These are phyloP conservation scores for Scaptomyza tumidula DNA, from an alignment of 2,888 invertebrate genomes.

Conservation along the genomic window DNA sequence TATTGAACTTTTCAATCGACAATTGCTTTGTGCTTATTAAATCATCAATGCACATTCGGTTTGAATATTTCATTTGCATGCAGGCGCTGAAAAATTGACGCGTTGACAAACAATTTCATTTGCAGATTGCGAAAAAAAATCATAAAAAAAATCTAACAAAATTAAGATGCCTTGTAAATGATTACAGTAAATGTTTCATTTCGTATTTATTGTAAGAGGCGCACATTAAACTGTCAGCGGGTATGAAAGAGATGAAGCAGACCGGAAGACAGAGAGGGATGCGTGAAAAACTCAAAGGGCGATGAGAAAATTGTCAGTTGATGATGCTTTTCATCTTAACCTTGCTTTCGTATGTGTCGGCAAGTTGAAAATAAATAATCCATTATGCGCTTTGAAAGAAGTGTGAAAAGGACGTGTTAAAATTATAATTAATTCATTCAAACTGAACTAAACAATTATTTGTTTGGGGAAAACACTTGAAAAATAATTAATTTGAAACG, in stretches of 20 bases:
- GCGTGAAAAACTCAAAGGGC: constrained; percentile 48
- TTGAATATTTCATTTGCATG: constrained; percentile 45
- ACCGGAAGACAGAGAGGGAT: constrained; percentile 42
- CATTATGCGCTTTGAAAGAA: constrained; percentile 2
- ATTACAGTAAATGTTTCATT: constrained; percentile 61
- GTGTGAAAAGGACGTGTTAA: not conserved
- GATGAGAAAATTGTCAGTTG: constrained; percentile 39
- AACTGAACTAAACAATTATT: not conserved
- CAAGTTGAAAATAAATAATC: constrained; percentile 13
- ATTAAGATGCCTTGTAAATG: constrained; percentile 53
- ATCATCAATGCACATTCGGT: constrained; percentile 41
- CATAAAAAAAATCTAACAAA: constrained; percentile 14
- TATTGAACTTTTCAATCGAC: constrained; percentile 58
- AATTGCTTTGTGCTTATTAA: constrained; percentile 56
- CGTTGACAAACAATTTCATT: constrained; percentile 76
- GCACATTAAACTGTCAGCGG: constrained; percentile 72
- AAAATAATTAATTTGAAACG: not conserved
- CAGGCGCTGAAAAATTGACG: constrained; percentile 48
- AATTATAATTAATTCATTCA: not conserved
- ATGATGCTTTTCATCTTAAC: constrained; percentile 47
- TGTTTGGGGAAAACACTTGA: not conserved
- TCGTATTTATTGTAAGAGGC: constrained; percentile 31
- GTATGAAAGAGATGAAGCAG: constrained; percentile 24
- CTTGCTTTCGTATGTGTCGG: constrained; percentile 5
- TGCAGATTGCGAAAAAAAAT: constrained; percentile 63